Evolutionary conservation across 2,888 invertebrate genomes (phyloP), one percentile per base, ranked within the genome.

Genomic region (Xylota sylvarum): DNA sequence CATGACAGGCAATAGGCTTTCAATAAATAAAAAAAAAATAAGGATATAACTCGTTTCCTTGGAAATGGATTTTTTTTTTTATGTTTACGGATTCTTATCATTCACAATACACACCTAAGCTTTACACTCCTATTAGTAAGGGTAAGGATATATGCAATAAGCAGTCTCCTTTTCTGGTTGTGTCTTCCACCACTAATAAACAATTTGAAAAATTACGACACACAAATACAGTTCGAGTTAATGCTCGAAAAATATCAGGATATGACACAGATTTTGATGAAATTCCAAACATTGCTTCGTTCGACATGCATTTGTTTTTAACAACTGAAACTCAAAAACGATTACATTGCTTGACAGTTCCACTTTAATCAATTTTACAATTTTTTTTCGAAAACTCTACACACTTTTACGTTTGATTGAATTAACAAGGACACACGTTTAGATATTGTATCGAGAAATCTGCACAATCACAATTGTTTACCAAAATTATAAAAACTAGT

Each of bases 401-500:
- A 14, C 5, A 43, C 10, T n/a, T n/a, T 12, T 40, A 40, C n/a
- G 12, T 40, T 23, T 3, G 23, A 23, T 48, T 19, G 19, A 19
- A 19, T 19, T 48, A 6, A 50, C 23, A 23, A 23, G 3, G 1
- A 23, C 23, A 23, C 23, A 23, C 23, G 23, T 23, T 0, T 48
- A 1, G n/a, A 12, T 4, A 12, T 50, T 50, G 4, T 6, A 23
- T 19, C 17, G 27, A 40, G 27, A 40, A 43, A 14, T 19, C 19
- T 10, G 4, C 19, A 7, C 14, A 27, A 23, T 40, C 14, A 43
- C 10, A 27, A 6, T 40, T 46, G 17, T 17, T 65, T 19, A 65
- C 48, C 4, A 19, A 65, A 50, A 12, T 50, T 65, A 48, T 1
- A 48, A 64, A 50, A 12, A 12, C 17, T 32, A 32, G 7, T 50